Evolutionary conservation across 2,113 vertebrate species (phyloP), one percentile per base, ranked within the genome.

Genomic region (Oostethus manadensis): DNA sequence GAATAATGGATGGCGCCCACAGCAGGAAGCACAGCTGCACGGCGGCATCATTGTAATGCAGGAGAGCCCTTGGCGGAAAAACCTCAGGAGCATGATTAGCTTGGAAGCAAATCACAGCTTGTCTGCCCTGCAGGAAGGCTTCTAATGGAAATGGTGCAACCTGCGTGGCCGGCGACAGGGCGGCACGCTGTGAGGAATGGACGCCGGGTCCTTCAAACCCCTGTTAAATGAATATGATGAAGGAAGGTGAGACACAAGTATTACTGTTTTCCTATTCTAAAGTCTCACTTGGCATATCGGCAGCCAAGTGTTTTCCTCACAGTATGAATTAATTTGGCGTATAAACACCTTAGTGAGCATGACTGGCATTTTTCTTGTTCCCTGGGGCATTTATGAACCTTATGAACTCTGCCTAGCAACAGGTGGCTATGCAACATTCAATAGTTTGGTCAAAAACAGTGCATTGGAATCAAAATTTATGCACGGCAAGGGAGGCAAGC

Each of bases 51-150:
- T 70, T 77, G 70, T 55, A 58, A 75, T 73, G 71, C 73, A 60
- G 76, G 70, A 76, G 66, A 47, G 65, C 70, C 66, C 70, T 59
- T 59, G 2, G 61, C 40, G 50, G 79, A 42, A 42, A 56, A 82
- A 79, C 68, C 63, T 67, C 55, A 50, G 43, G 72, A 62, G n/a
- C 40, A 48, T 49, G 64, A 81, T 79, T 66, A 78, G 71, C 63
- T 76, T 40, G 70, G 66, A 74, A 79, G 66, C 75, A 74, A 66
- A 80, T 70, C 68, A 40, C 75, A 74, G 79, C 70, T 74, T 65
- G 73, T 66, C 61, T 29, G 61, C 79, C 51, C 70, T 23, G 64
- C 49, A 33, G 50, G 70, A 74, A 56, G 60, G 50, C 0, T 29
- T 56, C 46, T 76, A 74, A 78, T 56, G 17, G 64, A 51, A 51